Base-by-base conservation (phyloP, 2,888 invertebrate genomes). In the Hetaerina titia region DNA sequence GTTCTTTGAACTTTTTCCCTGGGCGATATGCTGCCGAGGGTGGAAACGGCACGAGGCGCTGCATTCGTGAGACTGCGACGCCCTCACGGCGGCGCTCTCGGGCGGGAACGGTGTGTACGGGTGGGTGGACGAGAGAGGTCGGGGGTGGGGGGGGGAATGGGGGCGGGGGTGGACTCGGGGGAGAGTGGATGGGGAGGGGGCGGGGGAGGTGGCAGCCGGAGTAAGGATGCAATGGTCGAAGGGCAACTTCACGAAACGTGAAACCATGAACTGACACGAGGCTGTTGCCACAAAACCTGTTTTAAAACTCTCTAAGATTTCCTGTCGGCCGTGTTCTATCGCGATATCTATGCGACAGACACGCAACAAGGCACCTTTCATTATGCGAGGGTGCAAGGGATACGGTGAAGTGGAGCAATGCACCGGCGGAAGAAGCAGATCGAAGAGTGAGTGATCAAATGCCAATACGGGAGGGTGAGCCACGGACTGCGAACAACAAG, bases 251-350 rank as follows among this genome's bases (percentile, higher is more conserved):
- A 92, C 92, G 92, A 74, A 92, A 92, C 92, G 92, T 69, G 74
- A 92, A 92, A 92, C 92, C 92, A 69, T 64, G 92, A 92, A 64
- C 92, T 92, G 92, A 69, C 92, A 92, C 92, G 74, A 69, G 92
- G 69, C 92, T 92, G 92, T 74, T 92, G 92, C 22, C 92, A 92
- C 45, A 69, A 92, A 92, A 92, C 92, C 92, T 92, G 92, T 69
- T 92, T 11, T 69, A 6, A 74, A 92, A 92, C 19, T 56, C 63
- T 45, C 64, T 69, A 56, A 69, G 92, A 92, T 92, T 92, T 92
- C 69, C 92, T 92, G 92, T 92, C 90, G 64, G 90, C 45, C 92
- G 92, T 56, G 64, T 74, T 92, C 92, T 69, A 56, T 92, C 92
- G 92, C 45, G 69, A 45, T 92, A 64, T 92, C 56, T 22, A n/a